A percentile compares a stretch with the other conserved stretches of the same genome.
Evolutionary conservation across 2,888 invertebrate species (phyloP).

Genomic region (Lepidochrysops patricia): DNA sequence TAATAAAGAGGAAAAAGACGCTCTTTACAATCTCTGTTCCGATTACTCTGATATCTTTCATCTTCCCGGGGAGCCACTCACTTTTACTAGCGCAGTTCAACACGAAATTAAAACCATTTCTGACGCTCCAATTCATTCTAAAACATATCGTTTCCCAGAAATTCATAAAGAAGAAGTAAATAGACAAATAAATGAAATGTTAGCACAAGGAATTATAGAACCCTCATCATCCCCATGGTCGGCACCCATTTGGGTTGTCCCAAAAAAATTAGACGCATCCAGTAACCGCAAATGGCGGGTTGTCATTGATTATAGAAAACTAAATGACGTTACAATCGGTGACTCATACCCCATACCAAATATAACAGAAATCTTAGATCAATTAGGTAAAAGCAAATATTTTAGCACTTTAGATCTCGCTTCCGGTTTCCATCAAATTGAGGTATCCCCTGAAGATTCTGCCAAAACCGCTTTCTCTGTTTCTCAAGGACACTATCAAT

Average conservation of each 20-base stretch:
- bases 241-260: background rate
- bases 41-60: constrained; percentile 20
- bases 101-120: constrained; percentile 15
- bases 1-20: constrained; percentile 20
- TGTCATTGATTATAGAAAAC: constrained; percentile 13
- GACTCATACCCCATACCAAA: constrained; percentile 25
- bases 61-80: background rate
- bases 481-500: constrained; percentile 2
- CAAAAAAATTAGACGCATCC: background rate
- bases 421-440: background rate
- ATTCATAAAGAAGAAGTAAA: background rate
- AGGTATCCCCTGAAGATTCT: background rate
- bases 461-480: constrained; percentile 2
- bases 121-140: background rate
- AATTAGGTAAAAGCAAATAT: background rate
- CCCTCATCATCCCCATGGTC: background rate
- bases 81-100: constrained; percentile 14
- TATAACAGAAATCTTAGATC: background rate
- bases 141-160: background rate
- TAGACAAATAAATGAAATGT: background rate
- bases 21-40: constrained; percentile 17
- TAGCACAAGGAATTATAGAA: background rate
- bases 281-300: background rate
- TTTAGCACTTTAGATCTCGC: background rate
- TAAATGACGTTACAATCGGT: constrained; percentile 23